Percentiles rank a stretch among this genome's conserved stretches.
Evolutionary conservation across 2,113 vertebrate species (phyloP).

Genomic region (Helogale parvula): DNA sequence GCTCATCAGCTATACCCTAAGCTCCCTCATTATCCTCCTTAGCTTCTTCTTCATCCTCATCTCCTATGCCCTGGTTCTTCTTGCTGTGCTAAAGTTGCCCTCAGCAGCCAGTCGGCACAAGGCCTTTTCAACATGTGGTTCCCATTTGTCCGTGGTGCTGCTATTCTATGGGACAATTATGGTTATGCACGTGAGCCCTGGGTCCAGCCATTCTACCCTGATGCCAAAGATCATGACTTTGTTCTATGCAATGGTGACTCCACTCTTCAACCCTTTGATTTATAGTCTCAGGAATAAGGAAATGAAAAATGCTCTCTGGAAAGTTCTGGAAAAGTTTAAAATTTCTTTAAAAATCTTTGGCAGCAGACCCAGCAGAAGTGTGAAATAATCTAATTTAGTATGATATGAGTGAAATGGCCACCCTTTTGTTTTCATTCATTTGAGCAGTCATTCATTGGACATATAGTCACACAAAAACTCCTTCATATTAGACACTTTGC

Average conservation of each 20-base stretch:
- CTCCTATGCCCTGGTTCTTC: slow-evolving; percentile 1
- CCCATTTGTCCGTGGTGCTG: slow-evolving; percentile 62
- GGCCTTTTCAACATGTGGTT: slow-evolving; percentile 67
- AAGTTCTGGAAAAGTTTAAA: slow-evolving; percentile 7
- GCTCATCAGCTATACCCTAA: not conserved
- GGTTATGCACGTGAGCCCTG: slow-evolving; percentile 64
- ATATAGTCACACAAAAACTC: not conserved
- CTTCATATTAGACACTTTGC: not conserved
- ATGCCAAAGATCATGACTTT: slow-evolving; percentile 40
- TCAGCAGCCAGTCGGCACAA: slow-evolving; percentile 49
- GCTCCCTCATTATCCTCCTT: slow-evolving; percentile 31
- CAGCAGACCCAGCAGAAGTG: not conserved
- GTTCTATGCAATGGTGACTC: slow-evolving; percentile 45
- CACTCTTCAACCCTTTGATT: slow-evolving; percentile 58
- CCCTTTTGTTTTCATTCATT: not conserved
- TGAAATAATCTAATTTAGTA: not conserved
- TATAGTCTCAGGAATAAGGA: slow-evolving; percentile 66
- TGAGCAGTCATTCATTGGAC: not conserved
- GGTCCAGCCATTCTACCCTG: not conserved
- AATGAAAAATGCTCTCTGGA: slow-evolving; percentile 45
- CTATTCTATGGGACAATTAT: slow-evolving; percentile 67
- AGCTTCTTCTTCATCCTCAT: slow-evolving; percentile 11
- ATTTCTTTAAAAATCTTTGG: not conserved
- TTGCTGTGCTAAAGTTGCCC: slow-evolving; percentile 41
- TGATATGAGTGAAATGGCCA: not conserved